Base-by-base conservation (phyloP, 2,113 vertebrate genomes). In the Grammomys surdaster region DNA sequence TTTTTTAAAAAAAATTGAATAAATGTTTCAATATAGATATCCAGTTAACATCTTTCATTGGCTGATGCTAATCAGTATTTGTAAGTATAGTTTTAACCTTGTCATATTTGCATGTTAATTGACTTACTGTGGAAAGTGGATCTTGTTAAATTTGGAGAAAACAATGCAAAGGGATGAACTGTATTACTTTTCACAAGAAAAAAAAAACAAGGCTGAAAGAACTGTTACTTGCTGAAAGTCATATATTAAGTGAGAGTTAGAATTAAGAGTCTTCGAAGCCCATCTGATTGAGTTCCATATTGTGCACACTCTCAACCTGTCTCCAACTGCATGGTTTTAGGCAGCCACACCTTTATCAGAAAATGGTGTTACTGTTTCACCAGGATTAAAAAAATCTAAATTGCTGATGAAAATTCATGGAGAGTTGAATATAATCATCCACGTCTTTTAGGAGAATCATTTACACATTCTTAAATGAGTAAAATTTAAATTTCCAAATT, bases 271-370 rank as follows among this genome's bases (percentile, higher is more conserved):
- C 20, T 58, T 56, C 28, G 11, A 88, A 91, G 33, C 88, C 82
- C 14, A 19, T 90, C 24, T 46, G 56, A 28, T 48, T 63, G 26
- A 12, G 36, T 54, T 91, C 51, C n/a, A 11, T 77, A 28, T 89
- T 43, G 14, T 82, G 17, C 75, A 51, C 60, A 80, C 7, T 67
- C 17, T 69, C 72, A 54, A 33, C 60, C n/a, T 94, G 16, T 73
- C 14, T 46, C 82, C 85, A 8, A 58, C 36, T 90, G 16, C 28
- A 81, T 12, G 16, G 56, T 65, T 94, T 93, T 78, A 6, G 69
- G 87, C 76, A 90, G n/a, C 81, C n/a, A 82, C 43, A 46, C 36
- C n/a, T 90, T 97, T 84, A 48, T 77, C 73, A 93, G 86, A 95
- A 93, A 90, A 88, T 85, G 7, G 5, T 94, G 76, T 82, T 72